Base-by-base conservation (phyloP, 2,888 invertebrate genomes). In the Priocnemis perturbator region DNA sequence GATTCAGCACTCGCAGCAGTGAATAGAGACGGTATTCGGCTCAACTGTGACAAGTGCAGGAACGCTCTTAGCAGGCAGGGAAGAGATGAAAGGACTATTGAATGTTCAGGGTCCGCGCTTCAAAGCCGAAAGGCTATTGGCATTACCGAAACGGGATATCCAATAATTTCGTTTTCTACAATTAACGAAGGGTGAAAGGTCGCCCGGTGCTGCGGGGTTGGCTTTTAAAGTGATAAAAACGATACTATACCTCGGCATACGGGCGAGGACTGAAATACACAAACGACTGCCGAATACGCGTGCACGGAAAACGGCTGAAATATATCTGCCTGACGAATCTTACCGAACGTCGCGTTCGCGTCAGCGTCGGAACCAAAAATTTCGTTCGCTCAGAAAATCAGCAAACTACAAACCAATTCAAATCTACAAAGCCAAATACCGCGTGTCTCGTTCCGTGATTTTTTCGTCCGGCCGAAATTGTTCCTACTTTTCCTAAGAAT, bases 111-210 rank as follows among this genome's bases (percentile, higher is more conserved):
- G 23, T 47, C 48, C 48, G 64, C 67, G 65, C 64, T 59, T 64
- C 64, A 68, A 64, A 68, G 64, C 55, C 64, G 14, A 58, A 47
- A 26, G 59, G 44, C 64, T 64, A 68, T 68, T 64, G 68, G 64
- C 64, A 68, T 68, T 68, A 55, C 52, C 64, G 68, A 68, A 68
- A 68, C 68, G 68, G 53, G 64, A 68, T 68, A 68, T 64, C 59
- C 68, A 68, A 68, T 68, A 68, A 68, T 58, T 64, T 50, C 50
- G 50, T 50, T 50, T 67, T 67, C 63, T 44, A 67, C 67, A 67
- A 67, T 67, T 67, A 67, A 64, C 67, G 63, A 67, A 57, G 64
- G 57, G 67, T 30, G 15, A 67, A 67, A 63, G 67, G 45, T 57
- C 52, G 50, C 44, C 52, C 63, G 53, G 30, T 45, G 67, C 63